Conservation (phyloP, 1,140 invertebrate genomes). For the Mactra quadrangularis region DNA sequence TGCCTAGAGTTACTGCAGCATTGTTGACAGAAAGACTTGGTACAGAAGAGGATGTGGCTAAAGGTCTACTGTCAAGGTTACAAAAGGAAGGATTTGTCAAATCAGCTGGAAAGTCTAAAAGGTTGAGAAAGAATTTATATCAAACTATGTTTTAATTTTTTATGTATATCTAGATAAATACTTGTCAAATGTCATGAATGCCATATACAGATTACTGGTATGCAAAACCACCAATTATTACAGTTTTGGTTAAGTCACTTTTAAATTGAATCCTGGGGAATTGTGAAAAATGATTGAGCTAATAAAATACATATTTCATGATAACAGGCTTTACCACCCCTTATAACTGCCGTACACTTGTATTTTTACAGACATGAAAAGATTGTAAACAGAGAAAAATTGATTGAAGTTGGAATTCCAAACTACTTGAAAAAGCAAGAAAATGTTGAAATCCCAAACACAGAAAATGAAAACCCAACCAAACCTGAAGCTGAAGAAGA, state of each 20-base stretch:
- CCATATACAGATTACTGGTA: too few relatives aligned
- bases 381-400: constrained; percentile 76
- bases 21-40: constrained; percentile 77
- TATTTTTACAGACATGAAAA: constrained; percentile 74
- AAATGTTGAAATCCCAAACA: constrained; percentile 12
- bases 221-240: too few relatives aligned
- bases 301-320: background rate
- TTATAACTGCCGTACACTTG: background rate
- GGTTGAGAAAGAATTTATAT: too few relatives aligned
- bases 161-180: background rate
- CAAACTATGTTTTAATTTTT: background rate
- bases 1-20: constrained; percentile 72
- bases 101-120: constrained; percentile 74
- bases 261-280: too few relatives aligned
- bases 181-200: background rate
- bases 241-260: too few relatives aligned
- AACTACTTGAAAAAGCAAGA: constrained; percentile 69
- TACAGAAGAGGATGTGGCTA: constrained; percentile 79
- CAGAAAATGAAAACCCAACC: background rate
- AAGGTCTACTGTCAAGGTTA: constrained; percentile 80
- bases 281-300: background rate
- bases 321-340: background rate
- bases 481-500: too few relatives aligned
- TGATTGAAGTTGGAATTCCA: constrained; percentile 72
- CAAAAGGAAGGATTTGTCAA: constrained; percentile 81